Base-by-base conservation (phyloP, 2,888 invertebrate genomes). In the Dolichomitus sp. region DNA sequence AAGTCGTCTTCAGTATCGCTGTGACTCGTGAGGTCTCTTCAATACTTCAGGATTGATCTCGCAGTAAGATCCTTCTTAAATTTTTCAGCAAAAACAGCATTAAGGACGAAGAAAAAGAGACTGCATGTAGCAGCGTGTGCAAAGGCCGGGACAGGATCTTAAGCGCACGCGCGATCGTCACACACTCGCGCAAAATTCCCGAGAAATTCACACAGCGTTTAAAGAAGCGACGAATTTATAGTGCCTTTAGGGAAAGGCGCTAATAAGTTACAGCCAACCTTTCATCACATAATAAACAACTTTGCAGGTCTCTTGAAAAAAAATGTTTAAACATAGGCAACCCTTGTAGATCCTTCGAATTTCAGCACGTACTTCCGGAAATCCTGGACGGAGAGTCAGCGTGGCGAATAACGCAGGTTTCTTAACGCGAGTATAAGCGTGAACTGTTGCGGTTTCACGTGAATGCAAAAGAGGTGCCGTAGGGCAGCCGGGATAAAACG, bases 91-190 rank as follows among this genome's bases (percentile, higher is more conserved):
- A 48, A 14, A 45, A 45, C n/a, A 14, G 12, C 45, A 14, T 9
- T 14, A 9, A 37, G 9, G 4, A 9, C 37, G 37, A 1, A 7
- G 6, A 37, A 37, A 37, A 6, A n/a, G 37, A 12, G 45, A 3
- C 4, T 19, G 52, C 23, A 52, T 33, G 59, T n/a, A 59, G 59
- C 33, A 3, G 59, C 27, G 33, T 14, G 33, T 11, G 59, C 59
- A 17, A 59, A 30, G 37, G 23, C 37, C 37, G 61, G 11, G 37
- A 17, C 7, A 37, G 37, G 37, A 61, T 61, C 61, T 61, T 3
- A 17, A 37, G 69, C 69, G 69, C 69, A 69, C 54, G 69, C 54
- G 69, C 69, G 37, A 37, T 68, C 68, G 12, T 52, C 19, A 33
- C 50, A 37, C 50, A 50, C 69, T 69, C 37, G 19, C 52, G 69